Percentiles rank a stretch among this genome's conserved stretches.
Evolutionary conservation across 2,888 invertebrate genomes (phyloP).

Genomic region (Pammene fasciana): DNA sequence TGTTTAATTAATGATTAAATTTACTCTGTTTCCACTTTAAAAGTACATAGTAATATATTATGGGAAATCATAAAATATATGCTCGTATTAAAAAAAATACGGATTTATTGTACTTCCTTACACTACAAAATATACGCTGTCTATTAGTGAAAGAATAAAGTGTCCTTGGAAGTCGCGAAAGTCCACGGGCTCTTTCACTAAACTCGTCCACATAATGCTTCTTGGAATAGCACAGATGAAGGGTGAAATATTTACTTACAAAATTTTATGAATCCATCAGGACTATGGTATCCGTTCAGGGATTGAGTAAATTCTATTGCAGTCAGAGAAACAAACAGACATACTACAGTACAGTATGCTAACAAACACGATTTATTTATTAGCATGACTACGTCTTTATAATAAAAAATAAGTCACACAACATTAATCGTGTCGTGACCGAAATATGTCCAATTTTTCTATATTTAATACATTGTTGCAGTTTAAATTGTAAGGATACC

Average conservation of each 20-base stretch:
- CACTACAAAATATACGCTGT: too few species aligned
- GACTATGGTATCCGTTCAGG: constrained; percentile 4
- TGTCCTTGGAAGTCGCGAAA: too few species aligned
- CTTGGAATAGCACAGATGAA: too few species aligned
- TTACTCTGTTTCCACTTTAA: too few species aligned
- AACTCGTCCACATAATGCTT: too few species aligned
- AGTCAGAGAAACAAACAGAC: neutral
- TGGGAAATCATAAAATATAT: too few species aligned
- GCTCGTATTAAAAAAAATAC: too few species aligned
- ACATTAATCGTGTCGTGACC: neutral
- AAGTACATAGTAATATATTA: too few species aligned
- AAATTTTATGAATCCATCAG: constrained; percentile 9
- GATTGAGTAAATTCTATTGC: neutral
- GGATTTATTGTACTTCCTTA: too few species aligned
- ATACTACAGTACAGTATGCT: neutral
- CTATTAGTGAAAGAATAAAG: too few species aligned
- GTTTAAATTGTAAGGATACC: neutral
- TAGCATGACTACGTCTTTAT: neutral
- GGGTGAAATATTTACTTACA: constrained; percentile 5
- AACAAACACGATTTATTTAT: neutral
- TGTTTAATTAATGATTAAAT: too few species aligned
- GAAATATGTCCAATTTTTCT: neutral
- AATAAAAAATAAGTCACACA: neutral
- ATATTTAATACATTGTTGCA: neutral
- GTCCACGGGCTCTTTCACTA: too few species aligned